Evolutionary conservation across 2,113 vertebrate species (phyloP).

Genomic region (Ascaphus truei): DNA sequence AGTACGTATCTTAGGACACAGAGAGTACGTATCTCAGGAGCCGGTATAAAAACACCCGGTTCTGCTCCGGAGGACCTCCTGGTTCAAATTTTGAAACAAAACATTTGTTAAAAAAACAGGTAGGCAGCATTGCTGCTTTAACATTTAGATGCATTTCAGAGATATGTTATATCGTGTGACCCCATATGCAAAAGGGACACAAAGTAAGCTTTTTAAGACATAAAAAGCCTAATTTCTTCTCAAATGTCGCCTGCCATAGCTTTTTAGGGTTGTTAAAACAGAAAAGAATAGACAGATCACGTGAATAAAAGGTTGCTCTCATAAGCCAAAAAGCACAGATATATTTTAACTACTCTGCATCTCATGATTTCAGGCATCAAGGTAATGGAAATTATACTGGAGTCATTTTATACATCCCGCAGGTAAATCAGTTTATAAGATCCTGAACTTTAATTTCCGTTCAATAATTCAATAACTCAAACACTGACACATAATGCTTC

Average conservation of each 20-base stretch:
- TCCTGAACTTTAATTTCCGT: constrained; percentile 34
- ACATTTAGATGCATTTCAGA: no score
- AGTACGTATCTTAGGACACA: no score
- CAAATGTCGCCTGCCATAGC: background rate
- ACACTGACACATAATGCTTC: constrained; percentile 15
- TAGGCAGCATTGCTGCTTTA: no score
- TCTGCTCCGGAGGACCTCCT: no score
- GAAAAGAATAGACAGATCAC: constrained; percentile 11
- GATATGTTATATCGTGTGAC: no score
- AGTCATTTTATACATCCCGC: constrained; percentile 34
- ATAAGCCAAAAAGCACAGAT: constrained; percentile 18
- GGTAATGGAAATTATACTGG: constrained; percentile 19
- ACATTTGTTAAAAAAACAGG: no score
- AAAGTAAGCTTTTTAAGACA: no score
- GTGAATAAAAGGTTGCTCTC: constrained; percentile 16
- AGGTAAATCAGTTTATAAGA: constrained; percentile 38
- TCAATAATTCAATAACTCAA: constrained; percentile 32
- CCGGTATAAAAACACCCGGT: no score
- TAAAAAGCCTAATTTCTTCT: background rate
- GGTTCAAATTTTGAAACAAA: no score
- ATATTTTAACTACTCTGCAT: constrained; percentile 18
- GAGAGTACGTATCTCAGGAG: no score
- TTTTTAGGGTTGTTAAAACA: constrained; percentile 17
- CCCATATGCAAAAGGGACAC: no score
- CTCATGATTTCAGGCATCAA: constrained; percentile 18